Percentiles rank a stretch among this genome's conserved stretches.
Conservation (phyloP, 2,888 invertebrate species). For the Macaria liturata region DNA sequence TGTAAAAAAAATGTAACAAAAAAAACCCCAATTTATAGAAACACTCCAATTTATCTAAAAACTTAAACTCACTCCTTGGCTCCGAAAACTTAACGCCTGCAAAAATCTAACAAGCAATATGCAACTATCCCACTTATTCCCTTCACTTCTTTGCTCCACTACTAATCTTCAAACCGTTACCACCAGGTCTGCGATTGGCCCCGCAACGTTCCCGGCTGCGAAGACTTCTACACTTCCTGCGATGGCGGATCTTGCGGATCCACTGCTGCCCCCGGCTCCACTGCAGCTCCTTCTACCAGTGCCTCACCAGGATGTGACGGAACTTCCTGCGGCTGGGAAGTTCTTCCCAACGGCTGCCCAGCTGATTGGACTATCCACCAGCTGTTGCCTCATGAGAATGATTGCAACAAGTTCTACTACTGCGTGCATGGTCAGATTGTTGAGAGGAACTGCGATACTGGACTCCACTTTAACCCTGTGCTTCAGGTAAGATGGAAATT, state of each 20-base stretch:
- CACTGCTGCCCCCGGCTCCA: neutral
- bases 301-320: neutral
- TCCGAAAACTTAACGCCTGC: no score
- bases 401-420: conserved; percentile 49
- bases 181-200: no score
- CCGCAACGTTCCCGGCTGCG: neutral
- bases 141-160: no score
- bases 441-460: conserved; percentile 35
- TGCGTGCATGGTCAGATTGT: conserved; percentile 40
- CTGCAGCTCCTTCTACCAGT: neutral
- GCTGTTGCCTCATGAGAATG: conserved; percentile 45
- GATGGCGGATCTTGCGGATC: no score
- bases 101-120: no score
- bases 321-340: neutral
- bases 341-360: conserved; percentile 43
- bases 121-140: no score
- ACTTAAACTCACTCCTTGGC: no score
- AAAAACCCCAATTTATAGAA: no score
- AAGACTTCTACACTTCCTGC: no score
- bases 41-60: no score
- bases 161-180: no score
- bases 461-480: conserved; percentile 39
- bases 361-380: conserved; percentile 39
- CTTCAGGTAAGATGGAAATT: conserved; percentile 33
- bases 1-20: no score